Base-by-base conservation (phyloP, 2,797 vertebrate genomes). In the Oreonectes daqikongensis region DNA sequence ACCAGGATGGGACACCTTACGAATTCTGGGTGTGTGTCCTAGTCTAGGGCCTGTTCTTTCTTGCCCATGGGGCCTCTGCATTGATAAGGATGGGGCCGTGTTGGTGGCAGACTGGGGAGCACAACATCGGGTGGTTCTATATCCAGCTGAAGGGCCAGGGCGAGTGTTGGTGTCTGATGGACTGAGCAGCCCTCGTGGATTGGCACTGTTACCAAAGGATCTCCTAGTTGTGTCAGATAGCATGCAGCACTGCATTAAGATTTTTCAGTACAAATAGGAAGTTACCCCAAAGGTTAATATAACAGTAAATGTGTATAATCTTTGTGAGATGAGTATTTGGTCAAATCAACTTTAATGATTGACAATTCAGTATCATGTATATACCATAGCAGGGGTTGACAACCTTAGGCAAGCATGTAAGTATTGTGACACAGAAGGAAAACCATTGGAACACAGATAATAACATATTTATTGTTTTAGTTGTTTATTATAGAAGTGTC, bases 171-270 rank as follows among this genome's bases (percentile, higher is more conserved):
- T 93, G 28, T 84, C 48, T 38, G 84, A 91, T 57, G 94, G 93
- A 4, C 85, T 95, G 42, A 94, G 90, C 75, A 93, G 92, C 80
- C 94, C 94, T 18, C 85, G 94, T 11, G 94, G 94, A 1, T 77
- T 95, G 14, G 87, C 91, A 1, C 64, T 94, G 46, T 84, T 93
- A 53, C 90, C 91, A 1, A 90, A 88, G 52, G 90, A 90, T 24
- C 90, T 91, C 7, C 83, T 95, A 2, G 90, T 90, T 53, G 92
- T 95, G 72, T 93, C 92, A 5, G 94, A 95, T 74, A 94, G 93
- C 82, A 94, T 95, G 94, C 92, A 95, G 80, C 93, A 94, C 71
- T 94, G 93, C 81, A 83, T 95, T 20, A 94, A 95, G 82, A 87
- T 93, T 61, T 95, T 91, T 82, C 88, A 85, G 69, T 94, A 94